phyloP scores from a whole-genome alignment of 2,888 invertebrate species.

The Drymonia ruficornis region DNA sequence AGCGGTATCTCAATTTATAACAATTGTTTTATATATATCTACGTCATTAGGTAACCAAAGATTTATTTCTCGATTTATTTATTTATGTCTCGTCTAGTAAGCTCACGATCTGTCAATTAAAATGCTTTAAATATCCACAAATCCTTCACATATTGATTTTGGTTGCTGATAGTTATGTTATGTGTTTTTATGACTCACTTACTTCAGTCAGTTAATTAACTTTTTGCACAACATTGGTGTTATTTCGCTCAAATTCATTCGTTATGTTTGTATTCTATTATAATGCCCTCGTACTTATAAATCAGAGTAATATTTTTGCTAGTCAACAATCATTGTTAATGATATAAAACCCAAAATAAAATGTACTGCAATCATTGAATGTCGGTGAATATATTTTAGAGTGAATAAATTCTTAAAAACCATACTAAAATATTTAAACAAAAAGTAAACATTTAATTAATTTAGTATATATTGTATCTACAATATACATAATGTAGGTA shows the following conservation, averaged over 20 bases:
- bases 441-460: not conserved
- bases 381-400: slow-evolving; percentile 12
- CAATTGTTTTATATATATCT: not conserved
- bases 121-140: slow-evolving; percentile 36
- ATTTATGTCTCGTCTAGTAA: not conserved
- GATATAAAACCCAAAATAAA: slow-evolving; percentile 18
- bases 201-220: not conserved
- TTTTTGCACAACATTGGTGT: not conserved
- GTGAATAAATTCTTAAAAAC: slow-evolving; percentile 3
- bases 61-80: not conserved
- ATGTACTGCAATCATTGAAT: slow-evolving; percentile 17
- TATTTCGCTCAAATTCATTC: slow-evolving; percentile 20
- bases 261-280: slow-evolving; percentile 5
- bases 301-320: slow-evolving; percentile 42
- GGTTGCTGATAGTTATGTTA: too few relatives aligned
- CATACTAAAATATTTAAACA: not conserved
- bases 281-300: slow-evolving; percentile 34
- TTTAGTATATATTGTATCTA: not conserved
- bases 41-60: not conserved
- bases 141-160: too few relatives aligned
- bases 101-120: slow-evolving; percentile 32
- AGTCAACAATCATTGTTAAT: slow-evolving; percentile 30
- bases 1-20: not conserved
- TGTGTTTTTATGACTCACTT: too few relatives aligned
- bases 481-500: not conserved